These are phyloP conservation scores for Melanaphis sacchari DNA, from an alignment of 1,140 invertebrate species.

Conservation along the genomic window DNA sequence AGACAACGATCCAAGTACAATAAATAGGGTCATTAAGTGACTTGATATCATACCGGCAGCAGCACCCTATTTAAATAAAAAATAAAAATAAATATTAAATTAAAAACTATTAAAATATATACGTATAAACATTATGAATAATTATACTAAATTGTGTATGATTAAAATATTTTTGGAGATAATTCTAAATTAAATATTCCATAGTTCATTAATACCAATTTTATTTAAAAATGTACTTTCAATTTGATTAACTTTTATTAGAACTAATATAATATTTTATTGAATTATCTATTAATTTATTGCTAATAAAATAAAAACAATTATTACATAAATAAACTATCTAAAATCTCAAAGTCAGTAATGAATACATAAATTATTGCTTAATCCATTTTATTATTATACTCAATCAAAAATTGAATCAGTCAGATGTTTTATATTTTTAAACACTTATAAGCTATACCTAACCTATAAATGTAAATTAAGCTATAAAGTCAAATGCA, in stretches of 20 bases:
- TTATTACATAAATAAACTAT: neutral
- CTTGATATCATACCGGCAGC: slow-evolving; percentile 73
- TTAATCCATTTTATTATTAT: neutral
- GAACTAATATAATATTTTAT: neutral
- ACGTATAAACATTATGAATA: too few relatives aligned
- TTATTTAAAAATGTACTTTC: neutral
- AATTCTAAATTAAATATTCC: neutral
- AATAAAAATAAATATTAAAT: neutral
- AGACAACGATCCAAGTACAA: slow-evolving; percentile 71
- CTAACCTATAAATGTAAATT: neutral
- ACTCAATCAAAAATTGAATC: neutral
- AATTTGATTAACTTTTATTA: neutral
- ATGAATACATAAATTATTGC: neutral
- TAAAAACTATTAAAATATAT: neutral
- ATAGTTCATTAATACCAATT: neutral
- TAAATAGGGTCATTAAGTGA: slow-evolving; percentile 72
- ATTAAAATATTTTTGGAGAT: neutral
- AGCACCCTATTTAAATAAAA: slow-evolving; percentile 67
- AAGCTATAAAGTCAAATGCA: neutral
- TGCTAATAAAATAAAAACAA: neutral
- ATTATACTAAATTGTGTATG: neutral
- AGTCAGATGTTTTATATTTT: neutral
- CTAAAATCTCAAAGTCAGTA: neutral
- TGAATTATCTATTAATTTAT: neutral
- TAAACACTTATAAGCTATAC: too few relatives aligned